Evolutionary conservation across 2,797 vertebrate species (phyloP).

Genomic region (Lerista edwardsae): DNA sequence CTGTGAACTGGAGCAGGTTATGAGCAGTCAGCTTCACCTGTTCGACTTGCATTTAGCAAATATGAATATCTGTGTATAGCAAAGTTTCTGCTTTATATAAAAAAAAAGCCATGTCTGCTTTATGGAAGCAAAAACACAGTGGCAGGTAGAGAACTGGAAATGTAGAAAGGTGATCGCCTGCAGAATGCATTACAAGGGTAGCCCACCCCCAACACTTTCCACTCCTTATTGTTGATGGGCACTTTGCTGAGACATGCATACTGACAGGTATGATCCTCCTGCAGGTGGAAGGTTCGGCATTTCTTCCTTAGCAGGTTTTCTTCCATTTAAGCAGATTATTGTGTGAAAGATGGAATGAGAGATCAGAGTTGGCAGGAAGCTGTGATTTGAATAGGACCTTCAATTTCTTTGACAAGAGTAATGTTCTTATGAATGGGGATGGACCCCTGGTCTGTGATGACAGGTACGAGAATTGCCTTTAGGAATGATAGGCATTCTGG

Average conservation of each 20-base stretch:
- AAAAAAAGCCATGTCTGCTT: background rate
- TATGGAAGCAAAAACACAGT: background rate
- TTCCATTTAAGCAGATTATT: conserved; percentile 71
- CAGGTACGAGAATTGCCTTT: conserved; percentile 64
- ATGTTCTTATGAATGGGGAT: conserved; percentile 69
- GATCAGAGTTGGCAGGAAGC: conserved; percentile 70
- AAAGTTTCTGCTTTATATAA: conserved; percentile 27
- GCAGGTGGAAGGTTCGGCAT: conserved; percentile 43
- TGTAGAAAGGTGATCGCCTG: conserved; percentile 11
- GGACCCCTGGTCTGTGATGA: conserved; percentile 65
- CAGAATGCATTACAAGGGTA: background rate
- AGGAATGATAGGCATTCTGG: conserved; percentile 66
- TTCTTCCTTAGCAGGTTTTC: conserved; percentile 57
- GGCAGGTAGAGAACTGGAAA: background rate
- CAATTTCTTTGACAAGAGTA: conserved; percentile 70
- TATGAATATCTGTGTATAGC: accelerated
- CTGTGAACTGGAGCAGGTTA: background rate
- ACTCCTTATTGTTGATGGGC: background rate
- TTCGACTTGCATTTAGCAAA: background rate
- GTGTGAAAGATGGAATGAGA: conserved; percentile 60
- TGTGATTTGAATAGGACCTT: conserved; percentile 74
- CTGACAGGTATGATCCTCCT: conserved; percentile 10
- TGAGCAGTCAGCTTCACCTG: background rate
- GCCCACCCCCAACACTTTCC: background rate
- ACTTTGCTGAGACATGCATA: conserved; percentile 27